These are phyloP conservation scores for Coleophora deauratella DNA, from an alignment of 2,888 invertebrate species.

Conservation along the genomic window DNA sequence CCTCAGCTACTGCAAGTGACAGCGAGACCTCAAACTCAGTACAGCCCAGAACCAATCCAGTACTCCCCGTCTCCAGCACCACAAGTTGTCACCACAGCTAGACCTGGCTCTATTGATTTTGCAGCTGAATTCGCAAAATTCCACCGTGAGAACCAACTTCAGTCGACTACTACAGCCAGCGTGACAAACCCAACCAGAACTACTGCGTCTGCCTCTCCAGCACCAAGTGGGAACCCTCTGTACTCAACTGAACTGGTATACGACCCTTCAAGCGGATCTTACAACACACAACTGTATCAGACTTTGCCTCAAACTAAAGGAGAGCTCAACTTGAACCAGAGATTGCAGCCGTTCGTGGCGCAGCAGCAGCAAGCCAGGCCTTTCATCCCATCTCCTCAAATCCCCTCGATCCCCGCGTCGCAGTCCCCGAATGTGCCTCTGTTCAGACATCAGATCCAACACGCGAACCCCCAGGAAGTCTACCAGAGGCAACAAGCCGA, in stretches of 20 bases:
- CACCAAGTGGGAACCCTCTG: conserved; percentile 75
- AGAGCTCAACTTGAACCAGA: conserved; percentile 81
- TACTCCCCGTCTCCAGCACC: conserved; percentile 41
- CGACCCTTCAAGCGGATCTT: conserved; percentile 84
- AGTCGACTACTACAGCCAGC: conserved; percentile 62
- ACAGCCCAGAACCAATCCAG: conserved; percentile 43
- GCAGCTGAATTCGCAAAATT: conserved; percentile 84
- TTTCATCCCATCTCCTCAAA: conserved; percentile 74
- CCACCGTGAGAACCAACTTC: conserved; percentile 79
- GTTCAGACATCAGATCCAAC: conserved; percentile 62
- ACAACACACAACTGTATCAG: conserved; percentile 86
- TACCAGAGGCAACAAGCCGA: conserved; percentile 78
- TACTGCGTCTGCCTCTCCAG: conserved; percentile 41
- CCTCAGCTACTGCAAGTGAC: conserved; percentile 78
- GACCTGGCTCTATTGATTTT: conserved; percentile 74
- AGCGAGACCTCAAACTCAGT: conserved; percentile 61
- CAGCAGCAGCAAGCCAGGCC: conserved; percentile 69
- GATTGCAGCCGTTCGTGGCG: conserved; percentile 83
- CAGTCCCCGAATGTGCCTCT: conserved; percentile 51
- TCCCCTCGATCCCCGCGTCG: conserved; percentile 53
- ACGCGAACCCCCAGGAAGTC: conserved; percentile 58
- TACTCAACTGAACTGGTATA: conserved; percentile 86
- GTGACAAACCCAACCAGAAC: conserved; percentile 50
- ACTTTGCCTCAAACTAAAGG: conserved; percentile 82
- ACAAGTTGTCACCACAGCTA: conserved; percentile 38